Base-by-base conservation (phyloP, 2,888 invertebrate species). In the Oligia strigilis region DNA sequence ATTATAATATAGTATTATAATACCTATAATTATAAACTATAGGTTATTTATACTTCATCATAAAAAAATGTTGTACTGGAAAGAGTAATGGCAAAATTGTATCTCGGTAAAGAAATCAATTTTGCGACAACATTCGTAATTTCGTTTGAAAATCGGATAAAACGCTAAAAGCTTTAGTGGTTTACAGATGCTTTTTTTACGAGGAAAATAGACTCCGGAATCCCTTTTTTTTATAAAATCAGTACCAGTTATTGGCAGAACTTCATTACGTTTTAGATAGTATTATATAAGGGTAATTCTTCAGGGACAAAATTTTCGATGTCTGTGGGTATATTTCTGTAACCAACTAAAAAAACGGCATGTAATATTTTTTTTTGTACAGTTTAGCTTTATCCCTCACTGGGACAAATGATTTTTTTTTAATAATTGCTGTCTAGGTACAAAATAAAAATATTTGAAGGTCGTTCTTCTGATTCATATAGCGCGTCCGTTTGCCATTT, bases 61-160 rank as follows among this genome's bases (percentile, higher is more conserved):
- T n/a, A 55, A 62, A 40, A 23, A 19, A 65, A 13, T 1, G 19
- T 17, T 8, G 14, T 52, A 55, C 49, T 13, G 11, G 6, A 77
- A 55, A 36, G 23, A 19, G 29, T 40, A 29, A 52, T 29, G 8
- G 40, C 43, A 52, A 80, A 52, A 66, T 19, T 60, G 14, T 43
- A 43, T 66, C 19, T 49, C 23, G 29, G 17, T 52, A 49, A 82
- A 73, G 23, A 60, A 74, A 82, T n/a, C 52, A 83, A 70, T 70
- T 83, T 77, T 65, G 58, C 23, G 23, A 52, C 14, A 52, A 65
- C 69, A 70, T 83, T 64, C 23, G 83, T 70, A 75, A 82, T 46
- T 69, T 60, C 14, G 19, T 81, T 81, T 40, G 64, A 23, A 83
- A 83, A 83, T 70, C 67, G 23, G 19, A 82, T 80, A 58, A 81